These are phyloP conservation scores for Stramonita haemastoma DNA, from an alignment of 2,888 invertebrate genomes.

Conservation along the genomic window DNA sequence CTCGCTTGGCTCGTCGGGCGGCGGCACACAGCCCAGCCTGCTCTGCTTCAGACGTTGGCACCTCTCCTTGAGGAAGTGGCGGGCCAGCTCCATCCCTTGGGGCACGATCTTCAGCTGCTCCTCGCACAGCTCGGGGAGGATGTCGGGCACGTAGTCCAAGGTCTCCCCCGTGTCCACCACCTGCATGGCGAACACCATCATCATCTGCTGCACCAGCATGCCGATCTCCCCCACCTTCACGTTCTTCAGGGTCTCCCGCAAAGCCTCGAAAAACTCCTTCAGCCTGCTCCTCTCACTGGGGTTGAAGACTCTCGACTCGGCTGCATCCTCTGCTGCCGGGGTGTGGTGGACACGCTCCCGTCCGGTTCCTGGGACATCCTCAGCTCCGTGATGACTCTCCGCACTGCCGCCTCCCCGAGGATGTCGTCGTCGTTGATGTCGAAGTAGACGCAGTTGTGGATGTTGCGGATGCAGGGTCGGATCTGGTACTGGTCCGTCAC, in stretches of 20 bases:
- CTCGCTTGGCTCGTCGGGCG: too few species aligned
- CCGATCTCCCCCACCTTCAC: conserved; percentile 9
- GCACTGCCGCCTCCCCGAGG: not conserved
- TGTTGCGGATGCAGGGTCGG: conserved; percentile 6
- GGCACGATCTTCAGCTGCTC: not conserved
- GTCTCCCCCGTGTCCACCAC: not conserved
- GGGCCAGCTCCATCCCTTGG: conserved; percentile 8
- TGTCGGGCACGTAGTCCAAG: not conserved
- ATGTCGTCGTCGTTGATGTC: conserved; percentile 11
- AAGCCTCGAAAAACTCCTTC: not conserved
- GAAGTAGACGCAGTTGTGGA: conserved; percentile 1
- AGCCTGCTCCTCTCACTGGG: conserved; percentile 8
- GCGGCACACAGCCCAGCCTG: too few species aligned
- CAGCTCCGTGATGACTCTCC: not conserved
- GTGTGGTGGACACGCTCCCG: not conserved
- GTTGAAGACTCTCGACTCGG: not conserved
- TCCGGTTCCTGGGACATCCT: not conserved
- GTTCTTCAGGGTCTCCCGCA: not conserved
- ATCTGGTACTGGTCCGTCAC: not conserved
- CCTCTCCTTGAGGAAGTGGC: not conserved
- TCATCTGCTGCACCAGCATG: conserved; percentile 19
- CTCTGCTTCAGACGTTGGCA: too few species aligned
- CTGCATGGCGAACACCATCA: conserved; percentile 18
- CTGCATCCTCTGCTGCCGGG: not conserved
- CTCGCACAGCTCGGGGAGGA: not conserved